Evolutionary conservation across 2,888 invertebrate genomes (phyloP), one percentile per base, ranked within the genome.

Genomic region (Ormyrus pomaceus): DNA sequence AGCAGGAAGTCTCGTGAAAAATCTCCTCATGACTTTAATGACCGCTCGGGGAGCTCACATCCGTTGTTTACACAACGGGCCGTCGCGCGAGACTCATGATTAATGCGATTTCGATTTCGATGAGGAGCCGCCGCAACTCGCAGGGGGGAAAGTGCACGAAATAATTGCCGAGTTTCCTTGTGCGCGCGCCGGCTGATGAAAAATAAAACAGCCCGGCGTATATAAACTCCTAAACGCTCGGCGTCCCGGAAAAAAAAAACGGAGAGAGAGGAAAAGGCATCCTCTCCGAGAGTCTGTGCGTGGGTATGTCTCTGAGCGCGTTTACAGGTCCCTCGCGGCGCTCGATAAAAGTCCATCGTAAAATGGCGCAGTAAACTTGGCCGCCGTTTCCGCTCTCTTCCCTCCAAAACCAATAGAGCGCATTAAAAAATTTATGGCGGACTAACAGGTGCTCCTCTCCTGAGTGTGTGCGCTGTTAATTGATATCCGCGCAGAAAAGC

Each of bases 321-420:
- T 76, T 80, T 72, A 80, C 69, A 66, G 65, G 75, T 77, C 77
- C 77, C 80, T 19, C 58, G 80, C 53, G 80, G 53, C 64, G 13
- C 77, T 62, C 71, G 69, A 80, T 80, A 80, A 80, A 80, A 80
- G 77, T 77, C 56, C 62, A 13, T 68, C 73, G 80, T 77, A 80
- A 80, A 80, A 76, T 68, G 45, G 10, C 56, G 70, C 56, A 56
- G 59, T 76, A 72, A 80, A 72, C 62, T 71, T 75, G n/a, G 59
- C 53, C 13, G 34, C 45, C 19, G 58, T 58, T 55, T 13, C 55
- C 11, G n/a, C 9, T n/a, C 53, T 11, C 6, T 19, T 58, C 50
- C 50, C 51, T 58, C 64, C 55, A 66, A 72, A 78, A 72, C 58
- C 66, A 48, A 78, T 72, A 66, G 48, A 59, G 55, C 10, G 19